phyloP scores from a whole-genome alignment of 1,140 invertebrate species.

The Drosophila watanabei region DNA sequence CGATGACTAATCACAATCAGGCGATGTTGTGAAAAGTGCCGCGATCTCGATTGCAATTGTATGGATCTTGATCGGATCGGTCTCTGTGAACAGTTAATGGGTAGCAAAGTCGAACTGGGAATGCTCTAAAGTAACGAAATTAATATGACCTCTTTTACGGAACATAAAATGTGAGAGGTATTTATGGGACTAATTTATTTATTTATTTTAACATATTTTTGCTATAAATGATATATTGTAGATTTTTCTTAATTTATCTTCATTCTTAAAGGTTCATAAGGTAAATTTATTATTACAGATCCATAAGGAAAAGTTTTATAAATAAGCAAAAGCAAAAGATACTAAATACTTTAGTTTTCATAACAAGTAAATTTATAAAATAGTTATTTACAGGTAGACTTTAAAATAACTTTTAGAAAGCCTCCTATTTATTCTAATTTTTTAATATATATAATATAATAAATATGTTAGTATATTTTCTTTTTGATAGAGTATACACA shows the following conservation, averaged over 20 bases:
- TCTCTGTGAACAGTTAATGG: slow-evolving; percentile 14
- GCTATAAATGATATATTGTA: not conserved
- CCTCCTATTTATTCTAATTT: not conserved
- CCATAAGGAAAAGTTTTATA: too few relatives aligned
- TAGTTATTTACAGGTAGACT: not conserved
- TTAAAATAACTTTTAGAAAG: not conserved
- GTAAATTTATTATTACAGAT: too few relatives aligned
- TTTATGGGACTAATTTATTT: too few relatives aligned
- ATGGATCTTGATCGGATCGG: slow-evolving; percentile 59
- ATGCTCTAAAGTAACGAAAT: slow-evolving; percentile 23
- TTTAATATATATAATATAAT: not conserved
- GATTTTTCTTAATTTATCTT: not conserved
- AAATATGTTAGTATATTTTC: too few relatives aligned
- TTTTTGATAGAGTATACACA: not conserved
- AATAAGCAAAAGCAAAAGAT: not conserved
- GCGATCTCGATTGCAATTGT: slow-evolving; percentile 62
- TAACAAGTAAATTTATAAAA: not conserved
- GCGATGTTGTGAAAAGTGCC: slow-evolving; percentile 76
- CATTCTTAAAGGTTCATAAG: too few relatives aligned
- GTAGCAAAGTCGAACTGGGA: not conserved
- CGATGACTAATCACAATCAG: slow-evolving; percentile 81
- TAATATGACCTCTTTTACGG: not conserved
- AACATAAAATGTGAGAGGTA: too few relatives aligned
- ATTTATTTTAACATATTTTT: not conserved
- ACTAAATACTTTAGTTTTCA: not conserved